Evolutionary conservation across 1,140 invertebrate species (phyloP).

Genomic region (Drosophila nebulosa): DNA sequence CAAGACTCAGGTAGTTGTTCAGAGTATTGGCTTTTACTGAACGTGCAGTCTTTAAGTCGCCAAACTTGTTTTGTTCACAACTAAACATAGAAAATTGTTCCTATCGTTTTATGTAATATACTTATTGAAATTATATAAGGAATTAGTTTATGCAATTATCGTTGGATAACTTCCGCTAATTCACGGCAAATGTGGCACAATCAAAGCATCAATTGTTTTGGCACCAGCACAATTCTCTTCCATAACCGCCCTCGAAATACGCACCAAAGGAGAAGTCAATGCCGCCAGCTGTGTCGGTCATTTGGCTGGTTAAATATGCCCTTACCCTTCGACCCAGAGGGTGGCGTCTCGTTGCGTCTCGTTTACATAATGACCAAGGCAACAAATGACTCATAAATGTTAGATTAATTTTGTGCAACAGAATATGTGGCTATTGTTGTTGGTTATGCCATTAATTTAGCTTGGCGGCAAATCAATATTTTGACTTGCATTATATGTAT

Average conservation of each 20-base stretch:
- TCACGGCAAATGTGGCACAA: slow-evolving; percentile 49
- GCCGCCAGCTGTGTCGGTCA: slow-evolving; percentile 61
- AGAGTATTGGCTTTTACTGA: too few species aligned
- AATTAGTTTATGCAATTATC: slow-evolving; percentile 46
- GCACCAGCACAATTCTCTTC: too few species aligned
- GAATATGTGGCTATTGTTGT: slow-evolving; percentile 22
- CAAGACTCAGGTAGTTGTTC: too few species aligned
- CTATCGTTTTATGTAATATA: too few species aligned
- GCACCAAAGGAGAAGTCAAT: slow-evolving; percentile 9
- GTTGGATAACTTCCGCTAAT: slow-evolving; percentile 73
- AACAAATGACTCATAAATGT: slow-evolving; percentile 71
- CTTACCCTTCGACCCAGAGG: neutral
- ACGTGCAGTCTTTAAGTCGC: too few species aligned
- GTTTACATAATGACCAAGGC: slow-evolving; percentile 50
- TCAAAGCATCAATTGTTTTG: slow-evolving; percentile 32
- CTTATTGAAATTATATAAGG: neutral
- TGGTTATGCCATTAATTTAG: slow-evolving; percentile 52
- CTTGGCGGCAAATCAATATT: slow-evolving; percentile 58
- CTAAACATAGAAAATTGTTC: slow-evolving; percentile 8
- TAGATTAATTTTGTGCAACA: slow-evolving; percentile 58
- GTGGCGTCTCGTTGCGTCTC: neutral
- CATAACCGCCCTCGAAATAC: neutral
- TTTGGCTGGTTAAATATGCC: slow-evolving; percentile 45
- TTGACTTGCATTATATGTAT: slow-evolving; percentile 45
- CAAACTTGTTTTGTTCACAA: neutral